Base-by-base conservation (phyloP, 1,140 invertebrate species). In the Nasonia longicornis region DNA sequence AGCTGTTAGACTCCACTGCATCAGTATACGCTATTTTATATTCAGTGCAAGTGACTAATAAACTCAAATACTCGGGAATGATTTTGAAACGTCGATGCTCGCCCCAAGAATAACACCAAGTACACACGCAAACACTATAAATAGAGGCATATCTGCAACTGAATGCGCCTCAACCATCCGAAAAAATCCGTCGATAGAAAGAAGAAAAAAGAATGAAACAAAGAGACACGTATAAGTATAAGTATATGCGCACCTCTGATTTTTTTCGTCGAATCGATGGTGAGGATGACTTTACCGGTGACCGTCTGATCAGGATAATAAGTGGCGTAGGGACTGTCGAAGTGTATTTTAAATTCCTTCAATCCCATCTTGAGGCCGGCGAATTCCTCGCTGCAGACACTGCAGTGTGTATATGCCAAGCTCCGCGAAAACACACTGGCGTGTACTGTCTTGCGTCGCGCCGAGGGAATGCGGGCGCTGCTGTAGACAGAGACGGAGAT, bases 241-340 rank as follows among this genome's bases (percentile, higher is more conserved):
- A 26, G 20, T 70, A 38, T 42, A 35, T 35, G 3, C 87, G 87
- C 84, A 91, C 91, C 91, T 67, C 90, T 89, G 83, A 92, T 87
- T 87, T 91, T 91, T 80, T 92, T 92, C 2, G 86, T 83, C 8
- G 87, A 87, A 78, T 91, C 86, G 22, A 90, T 38, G 6, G 84
- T 84, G 16, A 92, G 72, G 22, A 92, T 71, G 20, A 92, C 86
- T 69, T 88, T 88, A 2, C 91, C 91, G 7, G 87, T 86, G 4
- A 92, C 87, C 0, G 86, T 90, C 78, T 92, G 90, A 29, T 91
- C 91, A n/a, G 90, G 87, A 86, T 89, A 92, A 83, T 91, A 92
- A 14, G 90, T 91, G 14, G 78, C 87, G 81, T 85, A 88, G 22
- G 87, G 86, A 86, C 91, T 92, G 70, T 91, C 90, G 79, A 91